phyloP scores from a whole-genome alignment of 2,797 vertebrate genomes.

The Hydrocynus forskahlii region DNA sequence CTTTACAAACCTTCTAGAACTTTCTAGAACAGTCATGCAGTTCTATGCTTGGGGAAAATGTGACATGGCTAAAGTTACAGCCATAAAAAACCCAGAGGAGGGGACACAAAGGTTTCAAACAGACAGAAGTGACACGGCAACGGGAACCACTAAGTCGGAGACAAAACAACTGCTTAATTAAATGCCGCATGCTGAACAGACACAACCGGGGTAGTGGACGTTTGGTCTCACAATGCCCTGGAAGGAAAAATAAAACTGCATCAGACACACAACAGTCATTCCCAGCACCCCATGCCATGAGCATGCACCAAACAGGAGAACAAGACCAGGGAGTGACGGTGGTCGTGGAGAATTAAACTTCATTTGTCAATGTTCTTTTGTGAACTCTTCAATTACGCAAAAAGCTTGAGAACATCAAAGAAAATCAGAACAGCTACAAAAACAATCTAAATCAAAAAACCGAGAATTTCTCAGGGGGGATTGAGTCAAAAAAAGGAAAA shows the following conservation, averaged over 20 bases:
- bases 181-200: slow-evolving; percentile 60
- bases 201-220: slow-evolving; percentile 39
- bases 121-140: slow-evolving; percentile 38
- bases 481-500: background rate
- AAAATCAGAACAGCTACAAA: slow-evolving; percentile 3
- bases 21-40: slow-evolving; percentile 57
- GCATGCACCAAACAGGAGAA: slow-evolving; percentile 74
- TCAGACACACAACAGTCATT: slow-evolving; percentile 66
- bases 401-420: background rate
- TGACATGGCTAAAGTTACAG: slow-evolving; percentile 18
- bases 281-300: slow-evolving; percentile 75
- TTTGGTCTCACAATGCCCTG: slow-evolving; percentile 65
- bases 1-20: slow-evolving; percentile 82
- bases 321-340: slow-evolving; percentile 52
- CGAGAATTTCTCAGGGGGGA: background rate
- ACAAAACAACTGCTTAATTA: slow-evolving; percentile 43
- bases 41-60: slow-evolving; percentile 38
- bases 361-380: background rate
- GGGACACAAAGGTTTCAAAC: slow-evolving; percentile 35
- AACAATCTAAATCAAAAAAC: background rate
- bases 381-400: background rate
- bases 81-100: background rate
- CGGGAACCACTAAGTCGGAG: slow-evolving; percentile 36
- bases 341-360: background rate
- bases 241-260: slow-evolving; percentile 63